phyloP scores from a whole-genome alignment of 2,888 invertebrate species.

The Drosophila mimetica region DNA sequence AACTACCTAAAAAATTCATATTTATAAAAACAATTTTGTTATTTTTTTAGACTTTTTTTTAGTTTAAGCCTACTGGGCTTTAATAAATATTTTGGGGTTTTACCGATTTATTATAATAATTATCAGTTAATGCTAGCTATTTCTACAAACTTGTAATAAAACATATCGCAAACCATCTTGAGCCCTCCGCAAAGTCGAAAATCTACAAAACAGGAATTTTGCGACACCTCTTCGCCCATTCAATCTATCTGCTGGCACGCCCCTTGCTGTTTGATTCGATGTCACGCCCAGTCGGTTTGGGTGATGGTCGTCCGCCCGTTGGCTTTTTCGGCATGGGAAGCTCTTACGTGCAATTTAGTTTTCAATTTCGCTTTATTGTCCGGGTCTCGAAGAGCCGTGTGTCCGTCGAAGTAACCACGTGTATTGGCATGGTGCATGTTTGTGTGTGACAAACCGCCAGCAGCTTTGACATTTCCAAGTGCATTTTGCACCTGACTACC shows the following conservation, averaged over 20 bases:
- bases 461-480: conserved; percentile 75
- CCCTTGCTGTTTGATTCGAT: conserved; percentile 28
- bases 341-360: conserved; percentile 70
- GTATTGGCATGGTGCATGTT: conserved; percentile 1
- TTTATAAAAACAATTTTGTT: too few species aligned
- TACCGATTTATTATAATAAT: too few species aligned
- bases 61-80: too few species aligned
- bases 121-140: neutral
- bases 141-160: neutral
- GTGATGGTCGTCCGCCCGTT: conserved; percentile 9
- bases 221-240: neutral
- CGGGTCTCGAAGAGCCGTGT: conserved; percentile 12
- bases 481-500: conserved; percentile 71
- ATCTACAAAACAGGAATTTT: neutral
- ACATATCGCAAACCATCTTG: neutral
- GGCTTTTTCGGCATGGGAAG: conserved; percentile 15
- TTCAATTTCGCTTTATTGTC: conserved; percentile 69
- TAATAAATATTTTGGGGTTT: too few species aligned
- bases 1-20: too few species aligned
- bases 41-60: too few species aligned
- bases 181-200: too few species aligned
- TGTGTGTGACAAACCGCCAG: conserved; percentile 55
- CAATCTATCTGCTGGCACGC: conserved; percentile 1
- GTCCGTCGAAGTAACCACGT: conserved; percentile 7
- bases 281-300: conserved; percentile 56